phyloP scores from a whole-genome alignment of 1,140 invertebrate species.

The Euura lappo region DNA sequence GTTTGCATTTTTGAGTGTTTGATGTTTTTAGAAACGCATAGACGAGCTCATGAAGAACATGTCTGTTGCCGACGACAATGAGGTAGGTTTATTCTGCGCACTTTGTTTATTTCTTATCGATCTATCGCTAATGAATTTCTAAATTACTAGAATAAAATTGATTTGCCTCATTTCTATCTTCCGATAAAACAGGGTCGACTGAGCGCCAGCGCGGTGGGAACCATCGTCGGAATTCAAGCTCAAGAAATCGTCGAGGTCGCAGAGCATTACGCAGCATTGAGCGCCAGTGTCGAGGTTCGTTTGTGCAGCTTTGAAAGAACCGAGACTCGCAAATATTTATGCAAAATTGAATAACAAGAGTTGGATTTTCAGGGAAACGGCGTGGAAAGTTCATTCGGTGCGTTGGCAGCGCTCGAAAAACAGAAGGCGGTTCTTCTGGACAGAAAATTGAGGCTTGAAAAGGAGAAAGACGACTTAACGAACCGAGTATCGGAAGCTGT shows the following conservation, averaged over 20 bases:
- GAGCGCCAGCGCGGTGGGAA: conserved; percentile 54
- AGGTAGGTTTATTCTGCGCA: conserved; percentile 52
- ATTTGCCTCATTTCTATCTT: neutral
- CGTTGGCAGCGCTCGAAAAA: conserved; percentile 58
- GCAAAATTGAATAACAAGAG: conserved; percentile 14
- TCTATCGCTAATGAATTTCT: conserved; percentile 7
- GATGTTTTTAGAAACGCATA: conserved; percentile 51
- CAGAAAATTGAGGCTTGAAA: conserved; percentile 53
- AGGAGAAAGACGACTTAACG: conserved; percentile 50
- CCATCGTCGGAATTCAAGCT: conserved; percentile 60
- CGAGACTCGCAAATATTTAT: too few species aligned
- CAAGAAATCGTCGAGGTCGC: conserved; percentile 62
- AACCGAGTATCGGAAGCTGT: conserved; percentile 40
- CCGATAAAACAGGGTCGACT: conserved; percentile 38
- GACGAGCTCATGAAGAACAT: conserved; percentile 55
- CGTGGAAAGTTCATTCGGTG: conserved; percentile 19
- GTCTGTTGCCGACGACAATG: conserved; percentile 49
- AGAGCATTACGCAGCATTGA: conserved; percentile 60
- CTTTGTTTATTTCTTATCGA: conserved; percentile 25
- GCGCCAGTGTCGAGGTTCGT: neutral
- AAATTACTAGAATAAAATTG: neutral
- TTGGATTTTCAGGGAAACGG: conserved; percentile 36
- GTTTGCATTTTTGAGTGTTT: conserved; percentile 31
- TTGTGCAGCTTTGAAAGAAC: too few species aligned
- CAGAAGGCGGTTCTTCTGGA: conserved; percentile 60